Base-by-base conservation (phyloP, 1,140 invertebrate species). In the Sminthurinus signatus region DNA sequence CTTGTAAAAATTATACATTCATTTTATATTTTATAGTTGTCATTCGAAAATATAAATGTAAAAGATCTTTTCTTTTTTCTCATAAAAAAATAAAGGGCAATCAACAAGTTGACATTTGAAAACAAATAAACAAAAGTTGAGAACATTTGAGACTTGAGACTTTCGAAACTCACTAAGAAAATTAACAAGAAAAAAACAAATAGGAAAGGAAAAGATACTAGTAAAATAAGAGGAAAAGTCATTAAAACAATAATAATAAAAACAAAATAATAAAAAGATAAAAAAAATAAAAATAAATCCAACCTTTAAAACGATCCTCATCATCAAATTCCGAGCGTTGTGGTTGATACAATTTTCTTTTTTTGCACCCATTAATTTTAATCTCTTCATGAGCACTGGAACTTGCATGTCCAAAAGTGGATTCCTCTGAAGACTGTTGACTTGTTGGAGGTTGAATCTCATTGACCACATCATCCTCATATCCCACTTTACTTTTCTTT, bases 341-440 rank as follows among this genome's bases (percentile, higher is more conserved):
- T 1, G 94, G 94, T 72, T 96, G 91, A 75, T 96, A 96, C n/a
- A 96, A 81, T 77, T 97, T 98, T 23, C 94, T 83, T 79, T 97
- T 97, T 76, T 95, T 95, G 79, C 89, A 96, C 44, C 89, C 93
- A 76, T 91, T 93, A 60, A 91, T 88, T 61, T 57, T 56, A 76
- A 85, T 82, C 52, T 62, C 51, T 44, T 39, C 55, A 60, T 46
- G 28, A 46, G 39, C 56, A 52, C 17, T 32, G 21, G 23, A 55
- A 52, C 28, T 52, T 14, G 44, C 15, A 56, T 42, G n/a, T 25
- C 36, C 50, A 60, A 42, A 17, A 51, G 42, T 55, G 1, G 50
- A 39, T 2, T 21, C 60, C 17, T 31, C 32, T 21, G 42, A 31
- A 36, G 51, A 31, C 46, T 51, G 42, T 39, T 32, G 19, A 4